Evolutionary conservation across 2,113 vertebrate genomes (phyloP).

Genomic region (Lophotis ruficrista): DNA sequence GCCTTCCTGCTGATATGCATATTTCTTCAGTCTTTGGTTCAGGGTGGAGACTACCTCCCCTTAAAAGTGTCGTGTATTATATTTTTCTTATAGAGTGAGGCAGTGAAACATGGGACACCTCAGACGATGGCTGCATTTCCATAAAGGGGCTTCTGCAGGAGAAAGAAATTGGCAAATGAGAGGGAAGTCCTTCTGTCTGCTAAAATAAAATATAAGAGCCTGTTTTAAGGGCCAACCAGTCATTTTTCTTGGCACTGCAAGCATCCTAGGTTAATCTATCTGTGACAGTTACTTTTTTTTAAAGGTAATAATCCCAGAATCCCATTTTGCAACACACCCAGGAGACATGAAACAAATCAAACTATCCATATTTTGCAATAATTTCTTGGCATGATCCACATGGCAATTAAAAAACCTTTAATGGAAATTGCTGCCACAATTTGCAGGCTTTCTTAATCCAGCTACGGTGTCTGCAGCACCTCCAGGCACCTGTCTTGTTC

Average conservation of each 20-base stretch:
- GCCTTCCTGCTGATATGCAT: not conserved
- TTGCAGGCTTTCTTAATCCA: constrained; percentile 30
- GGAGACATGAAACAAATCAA: constrained; percentile 16
- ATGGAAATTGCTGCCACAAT: constrained; percentile 35
- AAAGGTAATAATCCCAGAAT: not conserved
- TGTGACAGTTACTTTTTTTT: not conserved
- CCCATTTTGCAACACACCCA: not conserved
- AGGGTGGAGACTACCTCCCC: not conserved
- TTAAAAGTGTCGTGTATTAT: not conserved
- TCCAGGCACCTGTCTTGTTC: constrained; percentile 35
- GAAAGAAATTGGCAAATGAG: not conserved
- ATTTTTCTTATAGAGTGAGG: not conserved
- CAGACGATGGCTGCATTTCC: not conserved
- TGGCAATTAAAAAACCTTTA: constrained; percentile 37
- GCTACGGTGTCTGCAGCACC: constrained; percentile 3
- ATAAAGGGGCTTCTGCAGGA: not conserved
- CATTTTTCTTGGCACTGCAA: not conserved
- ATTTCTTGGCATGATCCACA: not conserved
- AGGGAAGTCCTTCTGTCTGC: not conserved
- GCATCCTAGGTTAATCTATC: not conserved
- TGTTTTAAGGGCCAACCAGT: not conserved
- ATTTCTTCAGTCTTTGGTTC: not conserved
- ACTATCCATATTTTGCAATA: constrained; percentile 38
- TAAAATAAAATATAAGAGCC: not conserved
- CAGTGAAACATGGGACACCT: not conserved